A percentile compares a stretch with the other conserved stretches of the same genome.
Conservation (phyloP, 2,113 vertebrate genomes). For the Ophthalmolycus amberensis region DNA sequence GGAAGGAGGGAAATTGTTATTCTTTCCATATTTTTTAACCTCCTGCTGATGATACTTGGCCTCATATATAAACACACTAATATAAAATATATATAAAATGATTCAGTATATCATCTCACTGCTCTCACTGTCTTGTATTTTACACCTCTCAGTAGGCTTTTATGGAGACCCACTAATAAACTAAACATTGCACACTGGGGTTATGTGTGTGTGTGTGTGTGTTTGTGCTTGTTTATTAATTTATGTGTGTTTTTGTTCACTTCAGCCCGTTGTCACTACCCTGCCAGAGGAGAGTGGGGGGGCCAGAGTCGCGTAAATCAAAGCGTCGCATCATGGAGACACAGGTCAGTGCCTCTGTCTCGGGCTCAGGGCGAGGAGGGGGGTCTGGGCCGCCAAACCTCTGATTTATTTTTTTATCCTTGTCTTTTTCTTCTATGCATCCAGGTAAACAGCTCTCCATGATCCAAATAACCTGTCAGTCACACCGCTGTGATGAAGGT, state of each 20-base stretch:
- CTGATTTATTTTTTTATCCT: conserved; percentile 25
- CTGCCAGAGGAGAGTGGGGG: conserved; percentile 81
- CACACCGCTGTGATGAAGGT: conserved; percentile 43
- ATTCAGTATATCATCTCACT: neutral
- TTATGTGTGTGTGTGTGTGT: conserved; percentile 4
- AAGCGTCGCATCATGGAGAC: conserved; percentile 85
- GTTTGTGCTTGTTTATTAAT: conserved; percentile 28
- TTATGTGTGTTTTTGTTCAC: conserved; percentile 42
- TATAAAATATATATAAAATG: neutral
- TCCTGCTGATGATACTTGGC: neutral
- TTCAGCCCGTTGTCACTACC: conserved; percentile 83
- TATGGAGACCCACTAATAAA: conserved; percentile 7
- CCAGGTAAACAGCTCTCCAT: conserved; percentile 63
- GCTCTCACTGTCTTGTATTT: neutral
- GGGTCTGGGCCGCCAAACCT: conserved; percentile 27
- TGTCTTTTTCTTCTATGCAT: conserved; percentile 27
- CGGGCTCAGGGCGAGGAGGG: conserved; percentile 4
- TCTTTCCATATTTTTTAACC: neutral
- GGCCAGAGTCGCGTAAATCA: conserved; percentile 82
- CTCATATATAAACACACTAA: neutral
- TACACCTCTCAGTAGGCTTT: conserved; percentile 7
- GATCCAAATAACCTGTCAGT: conserved; percentile 75
- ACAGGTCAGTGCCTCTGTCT: conserved; percentile 82
- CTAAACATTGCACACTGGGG: conserved; percentile 11
- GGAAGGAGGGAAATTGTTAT: neutral